These are phyloP conservation scores for Plutomurus gul DNA, from an alignment of 1,140 invertebrate species.

Conservation along the genomic window DNA sequence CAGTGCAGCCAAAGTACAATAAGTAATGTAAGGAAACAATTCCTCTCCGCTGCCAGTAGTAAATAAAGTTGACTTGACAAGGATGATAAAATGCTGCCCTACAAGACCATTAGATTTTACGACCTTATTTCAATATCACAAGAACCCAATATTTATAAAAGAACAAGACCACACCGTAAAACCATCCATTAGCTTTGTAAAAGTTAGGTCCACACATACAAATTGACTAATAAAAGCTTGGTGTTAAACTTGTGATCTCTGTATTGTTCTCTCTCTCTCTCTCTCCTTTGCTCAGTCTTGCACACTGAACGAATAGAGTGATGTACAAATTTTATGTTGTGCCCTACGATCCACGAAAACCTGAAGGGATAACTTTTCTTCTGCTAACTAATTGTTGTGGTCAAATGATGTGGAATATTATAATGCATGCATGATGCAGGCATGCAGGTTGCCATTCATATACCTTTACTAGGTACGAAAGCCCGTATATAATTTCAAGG, in stretches of 20 bases:
- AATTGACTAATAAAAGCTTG: conserved; percentile 40
- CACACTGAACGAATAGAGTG: no score
- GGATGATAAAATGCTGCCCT: conserved; percentile 41
- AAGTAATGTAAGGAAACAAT: conserved; percentile 22
- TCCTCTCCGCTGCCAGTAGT: conserved; percentile 12
- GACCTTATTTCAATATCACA: conserved; percentile 42
- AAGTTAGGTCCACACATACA: conserved; percentile 39
- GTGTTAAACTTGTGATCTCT: conserved; percentile 1
- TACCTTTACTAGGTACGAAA: no score
- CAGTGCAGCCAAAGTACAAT: no score
- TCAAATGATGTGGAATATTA: no score
- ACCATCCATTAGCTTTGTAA: conserved; percentile 34
- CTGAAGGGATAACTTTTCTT: no score
- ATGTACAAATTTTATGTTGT: no score
- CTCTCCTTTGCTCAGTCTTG: neutral
- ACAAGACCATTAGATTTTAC: conserved; percentile 43
- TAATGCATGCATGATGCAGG: no score
- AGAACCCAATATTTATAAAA: conserved; percentile 41
- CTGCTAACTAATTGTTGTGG: no score
- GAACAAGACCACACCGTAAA: conserved; percentile 42
- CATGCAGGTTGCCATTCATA: no score
- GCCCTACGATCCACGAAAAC: no score
- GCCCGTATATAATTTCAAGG: no score
- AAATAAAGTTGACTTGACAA: conserved; percentile 30
- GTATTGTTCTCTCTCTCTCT: neutral